A percentile compares a stretch with the other conserved stretches of the same genome.
phyloP scores from a whole-genome alignment of 1,140 invertebrate genomes.

The Laupala kohalensis region DNA sequence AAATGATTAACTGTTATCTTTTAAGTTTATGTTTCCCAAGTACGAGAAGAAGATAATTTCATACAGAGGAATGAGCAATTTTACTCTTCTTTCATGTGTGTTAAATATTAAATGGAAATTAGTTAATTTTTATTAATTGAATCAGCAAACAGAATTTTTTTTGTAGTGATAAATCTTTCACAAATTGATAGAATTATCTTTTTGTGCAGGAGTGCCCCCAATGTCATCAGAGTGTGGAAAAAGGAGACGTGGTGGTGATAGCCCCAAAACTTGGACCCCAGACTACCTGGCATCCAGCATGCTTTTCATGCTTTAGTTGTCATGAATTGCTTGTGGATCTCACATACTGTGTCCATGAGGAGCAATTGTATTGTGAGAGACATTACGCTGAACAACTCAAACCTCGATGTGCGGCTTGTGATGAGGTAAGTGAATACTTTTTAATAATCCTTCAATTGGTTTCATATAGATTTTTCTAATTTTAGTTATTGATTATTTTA shows the following conservation, averaged over 20 bases:
- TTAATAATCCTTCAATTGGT: too few relatives aligned
- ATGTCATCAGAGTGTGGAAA: slow-evolving; percentile 45
- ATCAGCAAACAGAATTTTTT: not conserved
- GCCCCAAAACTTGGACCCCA: slow-evolving; percentile 54
- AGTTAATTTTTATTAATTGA: not conserved
- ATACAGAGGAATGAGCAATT: too few relatives aligned
- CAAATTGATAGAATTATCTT: slow-evolving; percentile 5
- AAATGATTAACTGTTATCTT: too few relatives aligned
- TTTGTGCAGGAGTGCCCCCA: slow-evolving; percentile 44
- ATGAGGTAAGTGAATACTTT: slow-evolving; percentile 62
- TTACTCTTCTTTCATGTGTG: too few relatives aligned
- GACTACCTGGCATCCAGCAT: slow-evolving; percentile 69
- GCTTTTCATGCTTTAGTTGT: slow-evolving; percentile 76
- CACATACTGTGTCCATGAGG: slow-evolving; percentile 80
- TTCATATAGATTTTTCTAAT: too few relatives aligned
- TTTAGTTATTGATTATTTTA: too few relatives aligned
- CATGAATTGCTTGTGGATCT: slow-evolving; percentile 80
- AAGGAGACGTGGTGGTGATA: slow-evolving; percentile 50
- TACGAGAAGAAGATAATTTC: too few relatives aligned
- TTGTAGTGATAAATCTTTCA: not conserved
- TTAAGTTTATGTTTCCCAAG: too few relatives aligned
- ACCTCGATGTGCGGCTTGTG: slow-evolving; percentile 82
- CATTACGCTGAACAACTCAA: slow-evolving; percentile 89
- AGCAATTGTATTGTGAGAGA: slow-evolving; percentile 76
- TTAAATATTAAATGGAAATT: too few relatives aligned